phyloP scores from a whole-genome alignment of 1,140 invertebrate species.

The Cryptotermes secundus region DNA sequence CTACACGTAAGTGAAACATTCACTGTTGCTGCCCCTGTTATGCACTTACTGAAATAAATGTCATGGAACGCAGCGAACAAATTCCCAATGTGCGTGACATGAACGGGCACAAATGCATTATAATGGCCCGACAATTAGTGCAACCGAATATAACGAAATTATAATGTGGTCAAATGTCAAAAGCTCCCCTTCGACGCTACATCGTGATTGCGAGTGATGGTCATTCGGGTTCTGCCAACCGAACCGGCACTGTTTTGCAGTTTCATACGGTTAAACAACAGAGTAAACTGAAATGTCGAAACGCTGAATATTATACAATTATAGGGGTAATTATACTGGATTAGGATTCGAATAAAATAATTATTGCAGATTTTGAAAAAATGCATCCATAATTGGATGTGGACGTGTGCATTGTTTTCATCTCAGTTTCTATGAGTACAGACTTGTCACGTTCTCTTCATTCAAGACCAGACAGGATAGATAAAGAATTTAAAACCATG shows the following conservation, averaged over 20 bases:
- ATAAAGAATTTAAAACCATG: not conserved
- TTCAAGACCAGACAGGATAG: not conserved
- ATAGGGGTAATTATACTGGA: not conserved
- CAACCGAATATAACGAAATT: constrained; percentile 3
- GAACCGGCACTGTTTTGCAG: not conserved
- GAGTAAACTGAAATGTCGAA: not conserved
- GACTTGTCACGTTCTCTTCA: not conserved
- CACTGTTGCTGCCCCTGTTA: not conserved
- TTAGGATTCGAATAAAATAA: not conserved
- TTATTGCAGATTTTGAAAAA: not conserved
- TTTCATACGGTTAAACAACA: not conserved
- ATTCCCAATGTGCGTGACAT: not conserved
- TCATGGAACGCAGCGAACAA: not conserved
- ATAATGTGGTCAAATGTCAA: constrained; percentile 6
- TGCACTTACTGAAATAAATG: not conserved
- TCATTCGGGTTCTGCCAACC: not conserved
- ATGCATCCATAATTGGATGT: not conserved
- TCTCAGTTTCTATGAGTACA: not conserved
- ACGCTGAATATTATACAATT: not conserved
- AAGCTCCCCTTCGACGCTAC: not conserved
- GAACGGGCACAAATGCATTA: not conserved
- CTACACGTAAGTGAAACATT: too few relatives aligned
- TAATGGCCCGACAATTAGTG: not conserved
- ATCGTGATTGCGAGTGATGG: not conserved
- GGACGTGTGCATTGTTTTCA: not conserved